Conservation (phyloP, 2,888 invertebrate genomes). For the Phyllotreta cruciferae region DNA sequence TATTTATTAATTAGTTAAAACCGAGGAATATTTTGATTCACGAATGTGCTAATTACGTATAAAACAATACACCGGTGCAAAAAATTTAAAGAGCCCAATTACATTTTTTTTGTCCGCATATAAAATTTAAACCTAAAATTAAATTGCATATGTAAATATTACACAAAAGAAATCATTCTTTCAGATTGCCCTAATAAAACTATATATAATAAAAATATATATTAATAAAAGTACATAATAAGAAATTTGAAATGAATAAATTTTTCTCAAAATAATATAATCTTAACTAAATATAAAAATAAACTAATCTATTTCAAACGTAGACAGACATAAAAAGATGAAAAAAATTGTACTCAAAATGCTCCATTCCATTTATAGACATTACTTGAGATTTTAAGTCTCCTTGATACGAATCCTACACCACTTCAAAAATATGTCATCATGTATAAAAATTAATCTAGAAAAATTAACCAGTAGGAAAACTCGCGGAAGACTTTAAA, state of each 20-base stretch:
- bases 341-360: conserved; percentile 41
- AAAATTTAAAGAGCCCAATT: neutral
- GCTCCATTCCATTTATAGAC: conserved; percentile 33
- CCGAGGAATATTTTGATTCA: too few relatives aligned
- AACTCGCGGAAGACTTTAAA: conserved; percentile 15
- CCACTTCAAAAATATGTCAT: conserved; percentile 6
- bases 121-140: neutral
- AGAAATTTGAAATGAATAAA: conserved; percentile 30
- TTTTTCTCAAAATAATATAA: conserved; percentile 25
- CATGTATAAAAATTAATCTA: conserved; percentile 1
- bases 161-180: conserved; percentile 31
- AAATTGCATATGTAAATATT: conserved; percentile 35
- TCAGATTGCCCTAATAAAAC: conserved; percentile 31
- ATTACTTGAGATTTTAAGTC: conserved; percentile 7
- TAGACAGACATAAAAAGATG: conserved; percentile 39
- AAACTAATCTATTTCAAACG: conserved; percentile 30
- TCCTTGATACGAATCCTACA: conserved; percentile 9
- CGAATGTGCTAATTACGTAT: too few relatives aligned
- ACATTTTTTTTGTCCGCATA: neutral
- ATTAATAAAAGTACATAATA: conserved; percentile 25
- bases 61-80: too few relatives aligned
- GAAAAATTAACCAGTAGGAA: neutral
- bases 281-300: conserved; percentile 19
- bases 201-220: conserved; percentile 26
- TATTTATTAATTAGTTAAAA: too few relatives aligned